A percentile compares a stretch with the other conserved stretches of the same genome.
These are phyloP conservation scores for Smittia aterrima DNA, from an alignment of 2,888 invertebrate genomes.

Conservation along the genomic window DNA sequence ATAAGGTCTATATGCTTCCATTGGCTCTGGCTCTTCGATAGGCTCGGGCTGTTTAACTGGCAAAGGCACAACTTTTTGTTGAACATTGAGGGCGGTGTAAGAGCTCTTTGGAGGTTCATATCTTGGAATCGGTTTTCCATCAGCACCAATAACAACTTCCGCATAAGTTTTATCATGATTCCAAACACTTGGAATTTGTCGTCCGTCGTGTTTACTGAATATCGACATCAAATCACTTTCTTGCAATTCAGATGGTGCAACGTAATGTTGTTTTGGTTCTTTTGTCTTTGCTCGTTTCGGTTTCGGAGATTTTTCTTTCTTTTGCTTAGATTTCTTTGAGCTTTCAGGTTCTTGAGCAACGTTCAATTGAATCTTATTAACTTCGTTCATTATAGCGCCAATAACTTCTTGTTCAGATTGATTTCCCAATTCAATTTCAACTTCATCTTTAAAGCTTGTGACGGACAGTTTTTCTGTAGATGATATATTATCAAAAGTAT, in stretches of 20 bases:
- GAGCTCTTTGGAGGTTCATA: neutral
- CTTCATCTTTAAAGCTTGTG: neutral
- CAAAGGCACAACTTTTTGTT: neutral
- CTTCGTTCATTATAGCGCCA: neutral
- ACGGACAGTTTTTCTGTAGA: neutral
- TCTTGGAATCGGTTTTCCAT: conserved; percentile 9
- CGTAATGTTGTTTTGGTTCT: neutral
- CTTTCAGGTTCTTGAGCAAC: neutral
- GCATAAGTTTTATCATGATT: conserved; percentile 25
- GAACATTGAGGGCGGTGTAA: neutral
- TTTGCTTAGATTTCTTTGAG: neutral
- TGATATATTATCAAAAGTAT: no score
- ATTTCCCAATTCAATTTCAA: conserved; percentile 3
- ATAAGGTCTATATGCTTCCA: neutral
- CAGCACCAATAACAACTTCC: conserved; percentile 8
- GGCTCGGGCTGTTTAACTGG: neutral
- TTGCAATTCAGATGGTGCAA: neutral
- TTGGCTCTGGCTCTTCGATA: neutral
- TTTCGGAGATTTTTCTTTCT: neutral
- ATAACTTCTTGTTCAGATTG: conserved; percentile 15
- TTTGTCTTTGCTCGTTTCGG: neutral
- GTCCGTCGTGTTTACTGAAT: neutral
- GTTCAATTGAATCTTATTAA: neutral
- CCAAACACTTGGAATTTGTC: neutral
- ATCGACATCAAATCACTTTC: neutral